Conservation (phyloP, 2,113 vertebrate species). For the Onychostruthus taczanowskii region DNA sequence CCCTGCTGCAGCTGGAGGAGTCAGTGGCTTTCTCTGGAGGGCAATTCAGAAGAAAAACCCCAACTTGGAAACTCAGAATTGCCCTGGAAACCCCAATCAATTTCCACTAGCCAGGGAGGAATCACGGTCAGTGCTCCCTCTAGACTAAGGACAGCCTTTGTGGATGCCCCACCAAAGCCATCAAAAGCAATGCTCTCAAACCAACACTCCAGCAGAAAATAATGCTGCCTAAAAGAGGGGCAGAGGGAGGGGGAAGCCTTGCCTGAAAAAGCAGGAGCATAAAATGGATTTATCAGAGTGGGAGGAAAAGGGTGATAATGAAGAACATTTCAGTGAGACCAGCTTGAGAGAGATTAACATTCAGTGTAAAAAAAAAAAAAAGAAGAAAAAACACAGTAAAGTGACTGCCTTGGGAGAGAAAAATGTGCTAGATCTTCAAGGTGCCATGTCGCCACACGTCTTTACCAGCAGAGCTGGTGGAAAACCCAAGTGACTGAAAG, state of each 20-base stretch:
- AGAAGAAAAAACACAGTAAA: background rate
- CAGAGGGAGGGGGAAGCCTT: background rate
- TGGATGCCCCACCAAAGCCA: background rate
- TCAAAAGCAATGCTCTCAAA: background rate
- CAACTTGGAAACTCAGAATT: background rate
- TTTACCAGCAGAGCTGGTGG: background rate
- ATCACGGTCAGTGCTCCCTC: background rate
- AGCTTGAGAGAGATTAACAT: background rate
- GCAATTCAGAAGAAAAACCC: background rate
- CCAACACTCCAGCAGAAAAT: background rate
- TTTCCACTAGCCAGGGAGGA: background rate
- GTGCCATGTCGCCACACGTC: background rate
- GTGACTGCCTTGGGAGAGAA: background rate
- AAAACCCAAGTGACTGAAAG: background rate
- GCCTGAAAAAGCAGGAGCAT: background rate
- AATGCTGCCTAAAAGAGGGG: background rate
- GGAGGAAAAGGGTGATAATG: background rate
- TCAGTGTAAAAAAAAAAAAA: background rate
- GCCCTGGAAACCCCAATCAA: conserved; percentile 1
- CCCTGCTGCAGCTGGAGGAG: background rate
- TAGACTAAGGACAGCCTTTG: background rate
- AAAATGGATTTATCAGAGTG: background rate
- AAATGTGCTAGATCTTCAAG: background rate
- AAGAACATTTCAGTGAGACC: background rate
- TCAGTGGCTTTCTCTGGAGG: background rate